Evolutionary conservation across 1,140 invertebrate genomes (phyloP), one percentile per base, ranked within the genome.

Genomic region (Habropoda laboriosa): DNA sequence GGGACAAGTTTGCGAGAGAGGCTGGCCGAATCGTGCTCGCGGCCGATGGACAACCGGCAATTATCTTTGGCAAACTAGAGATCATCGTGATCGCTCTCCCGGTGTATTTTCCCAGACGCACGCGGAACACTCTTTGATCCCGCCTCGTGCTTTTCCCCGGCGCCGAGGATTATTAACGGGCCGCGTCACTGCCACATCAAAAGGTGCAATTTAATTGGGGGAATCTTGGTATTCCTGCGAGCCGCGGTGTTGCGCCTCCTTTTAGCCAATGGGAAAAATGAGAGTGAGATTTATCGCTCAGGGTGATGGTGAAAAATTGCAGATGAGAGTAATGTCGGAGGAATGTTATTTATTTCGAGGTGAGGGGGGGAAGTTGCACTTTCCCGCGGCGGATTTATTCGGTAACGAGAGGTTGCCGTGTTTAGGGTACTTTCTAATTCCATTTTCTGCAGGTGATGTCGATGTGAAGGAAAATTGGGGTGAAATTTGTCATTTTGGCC

Each of bases 41-140:
- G 80, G 81, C 81, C 79, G 78, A 49, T 79, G 73, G 87, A 92
- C 91, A 93, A 92, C 90, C 90, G 18, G 72, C 87, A 92, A 93
- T 92, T 93, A 93, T 90, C 89, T 90, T 90, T 86, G 89, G 89
- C 87, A 90, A 92, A 92, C 91, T 92, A 92, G 90, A 85, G 91
- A 92, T 91, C 89, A 86, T 81, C 88, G 77, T 92, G 90, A 92
- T 93, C 92, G 88, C 87, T 88, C 76, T 35, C 79, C 79, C 89
- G 68, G 78, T 83, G 86, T 79, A 86, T 85, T 89, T 91, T 89
- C 88, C 87, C 89, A 90, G 86, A 86, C 86, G 83, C 72, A 76
- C 63, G 1, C 5, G 24, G 21, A 24, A 66, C 75, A n/a, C n/a
- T 0, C 63, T 77, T 77, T 60, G 35, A 70, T 73, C 68, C 47